Evolutionary conservation across 2,888 invertebrate genomes (phyloP).

Genomic region (Pogonocherus hispidulus): DNA sequence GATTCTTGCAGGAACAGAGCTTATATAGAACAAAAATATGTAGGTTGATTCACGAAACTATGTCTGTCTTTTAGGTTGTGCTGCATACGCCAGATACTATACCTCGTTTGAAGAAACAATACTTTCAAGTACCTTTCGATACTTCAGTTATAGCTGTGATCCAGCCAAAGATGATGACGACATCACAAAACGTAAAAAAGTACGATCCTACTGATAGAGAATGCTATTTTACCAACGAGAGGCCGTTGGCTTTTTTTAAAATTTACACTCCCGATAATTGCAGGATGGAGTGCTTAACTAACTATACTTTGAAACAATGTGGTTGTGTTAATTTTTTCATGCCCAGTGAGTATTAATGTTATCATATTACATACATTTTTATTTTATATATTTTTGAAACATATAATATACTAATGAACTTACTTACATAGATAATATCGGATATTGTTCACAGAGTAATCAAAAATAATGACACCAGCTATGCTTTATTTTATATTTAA

Average conservation of each 20-base stretch:
- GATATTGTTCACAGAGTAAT: no score
- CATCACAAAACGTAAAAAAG: constrained; percentile 75
- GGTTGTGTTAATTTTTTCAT: constrained; percentile 73
- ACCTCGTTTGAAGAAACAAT: constrained; percentile 76
- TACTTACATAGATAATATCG: no score
- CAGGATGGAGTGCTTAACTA: constrained; percentile 78
- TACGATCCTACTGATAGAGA: constrained; percentile 76
- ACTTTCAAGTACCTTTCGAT: constrained; percentile 77
- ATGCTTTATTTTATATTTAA: no score
- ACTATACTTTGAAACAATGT: constrained; percentile 72
- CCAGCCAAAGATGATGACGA: constrained; percentile 80
- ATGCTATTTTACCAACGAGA: constrained; percentile 78
- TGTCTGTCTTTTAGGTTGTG: constrained; percentile 71
- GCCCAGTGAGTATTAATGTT: constrained; percentile 73
- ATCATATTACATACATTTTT: no score
- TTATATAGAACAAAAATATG: no score
- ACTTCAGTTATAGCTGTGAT: constrained; percentile 78
- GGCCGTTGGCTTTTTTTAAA: constrained; percentile 76
- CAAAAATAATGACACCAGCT: no score
- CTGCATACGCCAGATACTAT: constrained; percentile 78
- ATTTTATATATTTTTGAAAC: no score
- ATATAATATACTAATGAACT: no score
- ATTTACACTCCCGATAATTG: constrained; percentile 80
- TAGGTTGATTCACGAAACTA: no score
- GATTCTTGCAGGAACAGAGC: no score